A percentile compares a stretch with the other conserved stretches of the same genome.
phyloP scores from a whole-genome alignment of 2,797 vertebrate species.

The Catamblyrhynchus diadema region DNA sequence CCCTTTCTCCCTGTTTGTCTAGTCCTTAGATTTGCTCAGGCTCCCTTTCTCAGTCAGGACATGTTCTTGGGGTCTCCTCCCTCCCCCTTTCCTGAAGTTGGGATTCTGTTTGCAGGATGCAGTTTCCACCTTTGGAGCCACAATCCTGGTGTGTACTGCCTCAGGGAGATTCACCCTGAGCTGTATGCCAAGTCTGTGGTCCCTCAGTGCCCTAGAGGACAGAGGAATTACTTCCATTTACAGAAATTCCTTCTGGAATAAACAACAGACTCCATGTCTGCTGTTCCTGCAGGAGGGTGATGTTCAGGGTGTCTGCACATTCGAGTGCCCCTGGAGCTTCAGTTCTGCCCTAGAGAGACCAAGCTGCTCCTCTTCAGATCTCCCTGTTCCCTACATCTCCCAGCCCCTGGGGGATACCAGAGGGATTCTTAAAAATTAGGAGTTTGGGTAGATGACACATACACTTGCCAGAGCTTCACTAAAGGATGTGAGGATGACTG shows the following conservation, averaged over 20 bases:
- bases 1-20: background rate
- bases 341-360: background rate
- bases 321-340: background rate
- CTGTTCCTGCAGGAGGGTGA: background rate
- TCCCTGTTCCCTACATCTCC: background rate
- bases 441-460: background rate
- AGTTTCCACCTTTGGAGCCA: background rate
- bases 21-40: background rate
- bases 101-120: background rate
- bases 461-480: background rate
- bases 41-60: background rate
- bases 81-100: background rate
- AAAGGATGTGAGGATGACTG: background rate
- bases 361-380: background rate
- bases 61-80: background rate
- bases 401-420: background rate
- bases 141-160: background rate
- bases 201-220: background rate
- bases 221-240: background rate
- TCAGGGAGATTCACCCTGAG: background rate
- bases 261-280: rapidly evolving
- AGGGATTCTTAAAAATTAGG: background rate
- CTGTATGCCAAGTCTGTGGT: background rate
- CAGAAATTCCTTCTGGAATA: background rate
- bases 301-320: background rate